Conservation (phyloP, 2,888 invertebrate species). For the Andrena dorsata region DNA sequence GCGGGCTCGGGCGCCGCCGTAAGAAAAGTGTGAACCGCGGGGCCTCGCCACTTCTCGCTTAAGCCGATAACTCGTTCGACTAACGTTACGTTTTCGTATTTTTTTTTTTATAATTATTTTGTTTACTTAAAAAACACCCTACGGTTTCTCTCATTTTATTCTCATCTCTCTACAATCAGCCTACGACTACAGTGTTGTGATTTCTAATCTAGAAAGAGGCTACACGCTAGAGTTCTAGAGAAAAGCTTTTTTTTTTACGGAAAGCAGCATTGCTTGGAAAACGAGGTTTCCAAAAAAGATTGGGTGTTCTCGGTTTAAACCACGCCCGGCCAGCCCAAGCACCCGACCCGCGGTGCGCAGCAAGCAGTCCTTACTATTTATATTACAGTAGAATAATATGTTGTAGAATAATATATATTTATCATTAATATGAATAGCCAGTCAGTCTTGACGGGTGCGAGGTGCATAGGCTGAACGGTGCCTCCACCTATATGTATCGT, state of each 20-base stretch:
- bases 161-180: conserved; percentile 69
- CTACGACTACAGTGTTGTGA: conserved; percentile 64
- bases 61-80: conserved; percentile 80
- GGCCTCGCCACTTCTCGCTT: conserved; percentile 70
- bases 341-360: conserved; percentile 82
- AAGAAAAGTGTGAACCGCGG: conserved; percentile 67
- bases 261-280: conserved; percentile 78
- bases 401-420: conserved; percentile 77
- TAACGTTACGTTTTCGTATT: conserved; percentile 61
- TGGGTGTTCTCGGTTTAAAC: conserved; percentile 56
- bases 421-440: conserved; percentile 82
- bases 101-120: conserved; percentile 31
- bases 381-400: conserved; percentile 77
- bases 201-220: conserved; percentile 77
- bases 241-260: conserved; percentile 75
- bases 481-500: conserved; percentile 66
- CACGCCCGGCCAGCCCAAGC: conserved; percentile 81
- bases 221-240: conserved; percentile 77
- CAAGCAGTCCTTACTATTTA: conserved; percentile 82
- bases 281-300: conserved; percentile 57
- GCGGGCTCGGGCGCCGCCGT: conserved; percentile 72
- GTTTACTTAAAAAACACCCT: conserved; percentile 82
- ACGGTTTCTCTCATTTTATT: conserved; percentile 74
- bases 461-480: conserved; percentile 82
- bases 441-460: conserved; percentile 83